These are phyloP conservation scores for Bombus consobrinus DNA, from an alignment of 1,140 invertebrate species.

Conservation along the genomic window DNA sequence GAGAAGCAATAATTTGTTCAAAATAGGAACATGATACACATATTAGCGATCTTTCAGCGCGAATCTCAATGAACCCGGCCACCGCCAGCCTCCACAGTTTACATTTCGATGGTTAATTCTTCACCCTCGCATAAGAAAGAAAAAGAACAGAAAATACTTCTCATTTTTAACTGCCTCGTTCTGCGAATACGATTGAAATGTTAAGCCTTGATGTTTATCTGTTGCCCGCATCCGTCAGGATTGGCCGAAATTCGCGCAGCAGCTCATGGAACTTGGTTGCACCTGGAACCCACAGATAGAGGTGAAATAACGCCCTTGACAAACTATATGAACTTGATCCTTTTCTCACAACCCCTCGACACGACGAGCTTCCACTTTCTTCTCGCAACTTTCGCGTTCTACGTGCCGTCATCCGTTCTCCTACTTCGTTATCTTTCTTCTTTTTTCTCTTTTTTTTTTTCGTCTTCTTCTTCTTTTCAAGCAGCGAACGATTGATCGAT, in stretches of 20 bases:
- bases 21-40: no score
- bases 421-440: background rate
- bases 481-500: background rate
- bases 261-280: conserved; percentile 90
- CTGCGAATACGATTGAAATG: conserved; percentile 41
- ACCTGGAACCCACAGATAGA: conserved; percentile 90
- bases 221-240: conserved; percentile 85
- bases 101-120: background rate
- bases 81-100: no score
- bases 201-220: conserved; percentile 78
- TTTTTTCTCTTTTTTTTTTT: background rate
- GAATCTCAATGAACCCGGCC: background rate
- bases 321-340: conserved; percentile 28
- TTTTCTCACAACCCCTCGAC: background rate
- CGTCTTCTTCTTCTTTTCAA: no score
- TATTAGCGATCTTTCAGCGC: background rate
- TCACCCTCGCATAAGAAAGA: background rate
- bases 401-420: background rate
- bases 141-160: background rate
- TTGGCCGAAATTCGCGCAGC: conserved; percentile 91
- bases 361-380: conserved; percentile 10
- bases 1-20: no score
- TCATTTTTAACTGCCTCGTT: background rate
- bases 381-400: background rate
- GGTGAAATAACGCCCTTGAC: conserved; percentile 82